phyloP scores from a whole-genome alignment of 2,797 vertebrate genomes.

The Octomys mimax region DNA sequence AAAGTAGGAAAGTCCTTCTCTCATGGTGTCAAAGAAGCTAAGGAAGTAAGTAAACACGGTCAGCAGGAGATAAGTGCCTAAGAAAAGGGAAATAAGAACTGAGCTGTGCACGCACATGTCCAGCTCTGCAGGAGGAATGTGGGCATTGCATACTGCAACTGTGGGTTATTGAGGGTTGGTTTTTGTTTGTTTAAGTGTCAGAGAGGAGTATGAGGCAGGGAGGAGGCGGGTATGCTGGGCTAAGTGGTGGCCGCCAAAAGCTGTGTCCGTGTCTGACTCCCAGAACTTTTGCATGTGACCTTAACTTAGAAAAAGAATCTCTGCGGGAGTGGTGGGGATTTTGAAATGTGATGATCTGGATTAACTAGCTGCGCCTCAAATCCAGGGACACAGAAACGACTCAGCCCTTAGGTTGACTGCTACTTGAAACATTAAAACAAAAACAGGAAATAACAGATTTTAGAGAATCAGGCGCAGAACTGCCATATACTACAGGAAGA shows the following conservation, averaged over 20 bases:
- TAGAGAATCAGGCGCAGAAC: conserved; percentile 3
- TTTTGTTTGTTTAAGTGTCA: not conserved
- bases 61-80: not conserved
- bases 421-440: not conserved
- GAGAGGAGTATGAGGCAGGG: not conserved
- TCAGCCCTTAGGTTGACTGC: not conserved
- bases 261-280: not conserved
- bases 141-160: not conserved
- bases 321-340: conserved; percentile 8
- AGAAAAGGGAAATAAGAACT: not conserved
- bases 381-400: not conserved
- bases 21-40: not conserved
- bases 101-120: not conserved
- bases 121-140: not conserved
- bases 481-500: not conserved
- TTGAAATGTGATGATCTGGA: conserved; percentile 7
- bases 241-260: not conserved
- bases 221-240: not conserved
- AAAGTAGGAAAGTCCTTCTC: not conserved
- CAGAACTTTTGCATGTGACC: conserved; percentile 4
- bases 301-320: not conserved
- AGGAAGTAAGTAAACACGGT: not conserved
- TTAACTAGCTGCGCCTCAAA: not conserved
- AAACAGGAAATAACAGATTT: not conserved
- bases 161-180: too few relatives aligned